These are phyloP conservation scores for Lasaia peninsularis DNA, from an alignment of 1,140 invertebrate genomes.

Conservation along the genomic window DNA sequence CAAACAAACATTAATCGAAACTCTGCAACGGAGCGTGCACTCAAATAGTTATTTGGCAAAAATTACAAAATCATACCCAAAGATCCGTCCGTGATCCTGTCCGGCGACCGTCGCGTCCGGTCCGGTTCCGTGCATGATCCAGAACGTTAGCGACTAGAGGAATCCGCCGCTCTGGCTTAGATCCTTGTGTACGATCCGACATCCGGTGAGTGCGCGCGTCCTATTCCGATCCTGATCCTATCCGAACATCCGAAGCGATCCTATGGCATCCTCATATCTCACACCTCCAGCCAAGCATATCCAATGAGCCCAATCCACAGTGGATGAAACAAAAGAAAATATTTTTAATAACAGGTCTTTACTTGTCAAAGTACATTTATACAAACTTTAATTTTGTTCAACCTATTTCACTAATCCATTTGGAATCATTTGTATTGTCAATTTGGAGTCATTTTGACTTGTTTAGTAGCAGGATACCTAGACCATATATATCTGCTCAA, in stretches of 20 bases:
- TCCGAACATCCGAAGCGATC: constrained; percentile 31
- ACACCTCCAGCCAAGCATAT: constrained; percentile 63
- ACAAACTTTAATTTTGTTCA: neutral
- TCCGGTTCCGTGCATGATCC: constrained; percentile 23
- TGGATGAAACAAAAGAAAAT: constrained; percentile 75
- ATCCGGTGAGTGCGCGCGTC: constrained; percentile 31
- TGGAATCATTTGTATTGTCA: no score
- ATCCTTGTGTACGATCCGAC: constrained; percentile 8
- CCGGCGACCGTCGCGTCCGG: constrained; percentile 24
- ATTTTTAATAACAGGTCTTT: constrained; percentile 47
- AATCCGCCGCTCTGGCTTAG: constrained; percentile 38
- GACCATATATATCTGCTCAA: no score
- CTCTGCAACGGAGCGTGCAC: constrained; percentile 59
- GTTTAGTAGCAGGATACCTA: no score
- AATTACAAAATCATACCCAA: constrained; percentile 70
- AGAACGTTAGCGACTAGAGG: constrained; percentile 25
- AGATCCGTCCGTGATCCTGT: constrained; percentile 45
- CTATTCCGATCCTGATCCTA: constrained; percentile 29
- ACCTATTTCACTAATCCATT: no score
- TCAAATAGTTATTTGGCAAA: constrained; percentile 67
- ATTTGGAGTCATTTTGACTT: no score
- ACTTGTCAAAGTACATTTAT: neutral
- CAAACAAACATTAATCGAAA: constrained; percentile 52
- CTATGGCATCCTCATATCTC: constrained; percentile 43
- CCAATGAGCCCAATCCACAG: constrained; percentile 69